A percentile compares a stretch with the other conserved stretches of the same genome.
Evolutionary conservation across 2,113 vertebrate genomes (phyloP).

Genomic region (Epinephelus moara): DNA sequence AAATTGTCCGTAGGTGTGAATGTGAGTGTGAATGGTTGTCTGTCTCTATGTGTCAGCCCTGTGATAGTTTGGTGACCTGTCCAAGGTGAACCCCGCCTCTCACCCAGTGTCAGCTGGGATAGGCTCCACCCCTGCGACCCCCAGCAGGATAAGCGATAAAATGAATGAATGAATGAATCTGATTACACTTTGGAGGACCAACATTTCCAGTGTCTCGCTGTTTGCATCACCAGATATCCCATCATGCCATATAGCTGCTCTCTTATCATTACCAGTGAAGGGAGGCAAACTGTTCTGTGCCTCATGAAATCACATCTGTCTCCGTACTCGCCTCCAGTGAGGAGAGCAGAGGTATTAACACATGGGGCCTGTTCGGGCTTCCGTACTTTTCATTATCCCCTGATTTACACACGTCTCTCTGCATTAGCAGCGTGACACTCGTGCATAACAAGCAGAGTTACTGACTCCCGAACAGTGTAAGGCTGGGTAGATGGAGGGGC

Average conservation of each 20-base stretch:
- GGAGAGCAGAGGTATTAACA: slow-evolving; percentile 28
- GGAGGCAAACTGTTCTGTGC: slow-evolving; percentile 29
- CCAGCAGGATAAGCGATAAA: too few relatives aligned
- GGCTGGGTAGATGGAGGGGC: neutral
- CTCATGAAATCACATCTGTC: slow-evolving; percentile 46
- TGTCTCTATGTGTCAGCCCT: too few relatives aligned
- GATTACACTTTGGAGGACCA: neutral
- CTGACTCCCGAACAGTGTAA: slow-evolving; percentile 27
- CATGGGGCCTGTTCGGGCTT: slow-evolving; percentile 7
- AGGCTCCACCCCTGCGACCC: too few relatives aligned
- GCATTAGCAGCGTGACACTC: slow-evolving; percentile 39
- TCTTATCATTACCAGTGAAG: slow-evolving; percentile 33
- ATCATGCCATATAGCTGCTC: neutral
- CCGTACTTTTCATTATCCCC: slow-evolving; percentile 55
- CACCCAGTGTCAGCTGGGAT: too few relatives aligned
- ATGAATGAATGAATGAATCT: too few relatives aligned
- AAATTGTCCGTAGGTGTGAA: too few relatives aligned
- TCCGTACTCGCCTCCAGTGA: slow-evolving; percentile 18
- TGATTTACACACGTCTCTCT: slow-evolving; percentile 61
- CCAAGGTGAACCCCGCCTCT: too few relatives aligned
- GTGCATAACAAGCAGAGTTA: slow-evolving; percentile 30
- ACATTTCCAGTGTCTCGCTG: slow-evolving; percentile 3
- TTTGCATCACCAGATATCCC: slow-evolving; percentile 18
- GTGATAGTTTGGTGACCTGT: too few relatives aligned
- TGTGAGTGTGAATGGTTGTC: too few relatives aligned